Conservation (phyloP, 2,888 invertebrate species). For the Chloroclystis v-ata region DNA sequence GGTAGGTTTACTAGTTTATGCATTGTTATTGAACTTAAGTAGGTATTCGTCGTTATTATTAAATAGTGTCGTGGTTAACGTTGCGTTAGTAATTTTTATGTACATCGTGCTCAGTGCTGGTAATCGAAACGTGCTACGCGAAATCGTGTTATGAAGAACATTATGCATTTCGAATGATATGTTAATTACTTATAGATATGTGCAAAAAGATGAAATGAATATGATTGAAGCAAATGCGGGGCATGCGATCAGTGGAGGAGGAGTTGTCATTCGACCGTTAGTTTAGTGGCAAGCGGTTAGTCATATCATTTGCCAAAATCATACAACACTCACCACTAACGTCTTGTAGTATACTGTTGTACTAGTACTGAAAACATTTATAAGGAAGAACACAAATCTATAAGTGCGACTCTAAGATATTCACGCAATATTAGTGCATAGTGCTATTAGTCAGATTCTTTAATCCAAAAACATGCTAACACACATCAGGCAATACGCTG, state of each 20-base stretch:
- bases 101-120: constrained; percentile 27
- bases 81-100: constrained; percentile 20
- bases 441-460: constrained; percentile 73
- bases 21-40: background rate
- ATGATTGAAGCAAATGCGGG: constrained; percentile 32
- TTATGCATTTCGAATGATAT: constrained; percentile 6
- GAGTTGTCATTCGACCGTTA: constrained; percentile 31
- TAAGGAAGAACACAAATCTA: constrained; percentile 67
- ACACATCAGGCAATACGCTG: constrained; percentile 59
- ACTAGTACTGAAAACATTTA: constrained; percentile 64
- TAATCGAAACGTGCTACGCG: constrained; percentile 20
- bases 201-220: constrained; percentile 27
- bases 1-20: background rate
- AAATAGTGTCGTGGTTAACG: background rate
- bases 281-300: constrained; percentile 58
- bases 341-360: constrained; percentile 70
- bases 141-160: constrained; percentile 11
- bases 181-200: constrained; percentile 4
- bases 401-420: constrained; percentile 61
- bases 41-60: background rate
- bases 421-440: constrained; percentile 62
- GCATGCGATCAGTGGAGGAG: constrained; percentile 20
- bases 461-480: constrained; percentile 64
- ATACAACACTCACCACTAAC: constrained; percentile 76
- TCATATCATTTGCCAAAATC: constrained; percentile 66